A percentile compares a stretch with the other conserved stretches of the same genome.
phyloP scores from a whole-genome alignment of 2,113 vertebrate genomes.

The Hucho hucho region DNA sequence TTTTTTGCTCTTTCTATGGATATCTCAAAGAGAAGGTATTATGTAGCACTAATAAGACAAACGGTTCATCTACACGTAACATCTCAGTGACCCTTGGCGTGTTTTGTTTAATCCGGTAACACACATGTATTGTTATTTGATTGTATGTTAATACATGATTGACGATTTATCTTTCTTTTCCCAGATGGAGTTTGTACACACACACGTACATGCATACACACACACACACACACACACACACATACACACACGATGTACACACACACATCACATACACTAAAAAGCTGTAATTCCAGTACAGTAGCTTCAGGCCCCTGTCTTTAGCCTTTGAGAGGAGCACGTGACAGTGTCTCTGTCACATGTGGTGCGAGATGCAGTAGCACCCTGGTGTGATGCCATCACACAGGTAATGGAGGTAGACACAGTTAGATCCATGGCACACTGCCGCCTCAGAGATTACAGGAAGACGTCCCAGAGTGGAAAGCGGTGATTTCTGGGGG shows the following conservation, averaged over 20 bases:
- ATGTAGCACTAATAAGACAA: background rate
- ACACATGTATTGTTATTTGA: background rate
- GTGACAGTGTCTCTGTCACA: constrained; percentile 19
- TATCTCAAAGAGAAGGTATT: background rate
- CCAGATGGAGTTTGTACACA: background rate
- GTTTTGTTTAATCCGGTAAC: background rate
- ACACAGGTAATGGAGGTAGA: constrained; percentile 15
- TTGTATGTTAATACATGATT: background rate
- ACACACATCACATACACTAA: background rate
- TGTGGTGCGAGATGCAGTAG: constrained; percentile 12
- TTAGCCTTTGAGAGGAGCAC: background rate
- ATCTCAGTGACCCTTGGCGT: background rate
- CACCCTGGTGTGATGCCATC: constrained; percentile 22
- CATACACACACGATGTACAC: background rate
- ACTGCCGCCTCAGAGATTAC: background rate
- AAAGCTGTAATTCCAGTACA: background rate
- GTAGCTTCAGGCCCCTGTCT: background rate
- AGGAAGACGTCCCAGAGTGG: background rate
- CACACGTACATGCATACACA: background rate
- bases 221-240: background rate
- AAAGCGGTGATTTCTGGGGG: background rate
- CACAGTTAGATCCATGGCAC: background rate
- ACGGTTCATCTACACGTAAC: background rate
- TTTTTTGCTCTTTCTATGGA: background rate
- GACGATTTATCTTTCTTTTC: background rate